phyloP scores from a whole-genome alignment of 2,797 vertebrate genomes.

The Leucoraja ocellata region DNA sequence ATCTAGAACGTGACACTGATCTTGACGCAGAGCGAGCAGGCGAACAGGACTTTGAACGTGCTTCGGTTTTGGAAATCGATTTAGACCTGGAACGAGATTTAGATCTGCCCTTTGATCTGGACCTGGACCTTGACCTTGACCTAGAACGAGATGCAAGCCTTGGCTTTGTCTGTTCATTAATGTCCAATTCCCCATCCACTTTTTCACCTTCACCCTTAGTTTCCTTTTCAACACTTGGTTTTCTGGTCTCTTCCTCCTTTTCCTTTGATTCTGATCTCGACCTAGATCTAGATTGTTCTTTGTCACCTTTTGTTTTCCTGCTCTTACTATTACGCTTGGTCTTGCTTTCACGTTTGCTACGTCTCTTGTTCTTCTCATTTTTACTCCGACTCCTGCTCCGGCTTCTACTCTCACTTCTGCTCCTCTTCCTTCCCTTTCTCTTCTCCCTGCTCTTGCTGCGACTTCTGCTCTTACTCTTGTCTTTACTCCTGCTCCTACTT shows the following conservation, averaged over 20 bases:
- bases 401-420: conserved; percentile 67
- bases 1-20: conserved; percentile 66
- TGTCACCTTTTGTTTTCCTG: conserved; percentile 49
- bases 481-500: conserved; percentile 60
- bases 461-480: conserved; percentile 69
- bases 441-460: conserved; percentile 59
- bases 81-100: conserved; percentile 71
- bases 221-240: conserved; percentile 63
- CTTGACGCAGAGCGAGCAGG: conserved; percentile 66
- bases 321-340: conserved; percentile 58
- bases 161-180: conserved; percentile 34
- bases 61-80: conserved; percentile 67
- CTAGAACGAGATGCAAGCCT: conserved; percentile 60
- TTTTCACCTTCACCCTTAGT: conserved; percentile 60
- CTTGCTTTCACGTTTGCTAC: conserved; percentile 68
- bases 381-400: conserved; percentile 57
- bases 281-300: conserved; percentile 61
- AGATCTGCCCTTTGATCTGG: conserved; percentile 61
- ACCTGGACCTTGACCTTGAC: conserved; percentile 66
- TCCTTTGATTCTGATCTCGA: conserved; percentile 65
- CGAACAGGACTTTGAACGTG: conserved; percentile 63
- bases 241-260: conserved; percentile 62
- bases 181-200: conserved; percentile 43
- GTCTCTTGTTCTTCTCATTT: conserved; percentile 66
- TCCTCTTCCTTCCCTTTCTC: conserved; percentile 69